A percentile compares a stretch with the other conserved stretches of the same genome.
Evolutionary conservation across 2,113 vertebrate genomes (phyloP).

Genomic region (Ctenodactylus gundi): DNA sequence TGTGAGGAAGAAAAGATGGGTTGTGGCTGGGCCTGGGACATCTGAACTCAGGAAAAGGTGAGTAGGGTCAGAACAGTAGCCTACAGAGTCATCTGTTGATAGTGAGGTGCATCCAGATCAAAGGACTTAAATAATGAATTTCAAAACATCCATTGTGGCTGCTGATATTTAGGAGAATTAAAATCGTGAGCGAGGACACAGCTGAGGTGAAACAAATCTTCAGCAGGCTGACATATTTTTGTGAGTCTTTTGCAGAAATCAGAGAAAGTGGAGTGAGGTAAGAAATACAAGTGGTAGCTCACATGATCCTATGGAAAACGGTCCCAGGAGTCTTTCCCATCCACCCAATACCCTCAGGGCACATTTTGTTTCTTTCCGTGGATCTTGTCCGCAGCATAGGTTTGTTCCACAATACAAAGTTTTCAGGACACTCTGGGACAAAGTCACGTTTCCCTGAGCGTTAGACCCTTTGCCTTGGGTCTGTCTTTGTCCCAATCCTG

Average conservation of each 20-base stretch:
- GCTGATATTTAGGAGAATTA: neutral
- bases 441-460: neutral
- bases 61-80: neutral
- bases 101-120: neutral
- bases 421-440: neutral
- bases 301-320: neutral
- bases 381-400: neutral
- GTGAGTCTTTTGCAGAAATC: neutral
- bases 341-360: neutral
- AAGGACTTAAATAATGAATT: neutral
- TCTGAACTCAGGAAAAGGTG: neutral
- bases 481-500: neutral
- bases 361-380: neutral
- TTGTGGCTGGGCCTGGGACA: neutral
- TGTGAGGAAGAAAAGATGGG: rapidly evolving
- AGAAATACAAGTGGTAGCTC: neutral
- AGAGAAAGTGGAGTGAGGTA: neutral
- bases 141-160: neutral
- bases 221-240: neutral
- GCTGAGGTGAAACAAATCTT: neutral
- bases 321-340: neutral
- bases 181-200: neutral
- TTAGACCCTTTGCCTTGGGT: neutral
- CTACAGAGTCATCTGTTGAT: neutral
- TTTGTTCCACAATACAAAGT: neutral